Base-by-base conservation (phyloP, 1,140 invertebrate species). In the Drosophila ironensis region DNA sequence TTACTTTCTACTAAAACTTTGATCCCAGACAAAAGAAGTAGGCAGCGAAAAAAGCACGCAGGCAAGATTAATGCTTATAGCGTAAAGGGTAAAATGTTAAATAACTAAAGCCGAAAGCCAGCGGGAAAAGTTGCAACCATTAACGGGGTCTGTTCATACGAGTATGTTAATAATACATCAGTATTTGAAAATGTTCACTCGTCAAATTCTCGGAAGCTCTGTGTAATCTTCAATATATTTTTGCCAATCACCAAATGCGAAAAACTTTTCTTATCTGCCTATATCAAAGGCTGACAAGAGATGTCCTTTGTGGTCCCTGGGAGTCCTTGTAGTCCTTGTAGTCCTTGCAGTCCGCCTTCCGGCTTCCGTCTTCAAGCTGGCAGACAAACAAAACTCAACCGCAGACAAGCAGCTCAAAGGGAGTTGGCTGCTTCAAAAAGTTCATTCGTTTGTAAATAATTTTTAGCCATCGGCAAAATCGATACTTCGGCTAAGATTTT, bases 391-490 rank as follows among this genome's bases (percentile, higher is more conserved):
- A 69, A 59, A 60, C 61, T 64, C 48, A 25, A 72, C 22, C 72
- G 61, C 61, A 84, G 56, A 77, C 68, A 72, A 50, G 17, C 52
- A 59, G 63, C 33, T 51, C 69, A 28, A 45, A 54, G 44, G 25
- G 27, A 41, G 53, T 24, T 33, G 16, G 27, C 50, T 47, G 17
- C 69, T 78, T 70, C 20, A 25, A 74, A 37, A 84, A 84, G 78
- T 84, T 84, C 59, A 84, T 70, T 86, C 78, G 73, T 71, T 86
- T 84, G 78, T 84, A 78, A 84, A 86, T 84, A 84, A 84, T 84
- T 73, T 73, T 86, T 67, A 78, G 78, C 78, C 63, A 14, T 24
- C 30, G 74, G 78, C 78, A 73, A 86, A 84, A 84, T 84, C 78
- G 78, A 84, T 84, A 86, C 78, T 84, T 84, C 56, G 60, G 47